Evolutionary conservation across 1,140 invertebrate genomes (phyloP).

Genomic region (Vanessa atalanta): DNA sequence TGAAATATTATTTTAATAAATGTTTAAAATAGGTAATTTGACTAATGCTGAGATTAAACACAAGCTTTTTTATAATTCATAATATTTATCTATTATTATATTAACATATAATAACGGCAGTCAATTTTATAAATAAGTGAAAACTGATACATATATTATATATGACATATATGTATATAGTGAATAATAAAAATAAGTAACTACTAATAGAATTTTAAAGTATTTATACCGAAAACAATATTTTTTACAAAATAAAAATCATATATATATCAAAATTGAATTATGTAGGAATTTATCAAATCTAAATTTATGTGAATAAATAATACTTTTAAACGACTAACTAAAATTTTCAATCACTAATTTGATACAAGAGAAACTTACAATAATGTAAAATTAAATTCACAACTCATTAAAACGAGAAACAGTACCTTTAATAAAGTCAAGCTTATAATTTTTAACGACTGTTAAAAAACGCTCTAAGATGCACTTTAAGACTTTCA

Average conservation of each 20-base stretch:
- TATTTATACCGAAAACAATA: no score
- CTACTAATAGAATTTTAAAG: no score
- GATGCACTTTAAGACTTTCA: no score
- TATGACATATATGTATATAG: no score
- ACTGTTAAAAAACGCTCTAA: no score
- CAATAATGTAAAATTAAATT: neutral
- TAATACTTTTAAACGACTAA: neutral
- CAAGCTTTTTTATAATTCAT: slow-evolving; percentile 1
- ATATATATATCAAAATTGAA: no score
- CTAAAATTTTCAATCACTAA: neutral
- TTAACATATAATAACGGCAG: slow-evolving; percentile 7
- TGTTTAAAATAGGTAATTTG: neutral
- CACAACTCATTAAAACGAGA: neutral
- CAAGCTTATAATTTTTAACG: neutral
- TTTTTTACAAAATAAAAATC: no score
- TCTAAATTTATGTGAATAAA: no score
- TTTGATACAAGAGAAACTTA: neutral
- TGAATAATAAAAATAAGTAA: no score
- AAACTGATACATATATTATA: no score
- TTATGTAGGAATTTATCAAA: no score
- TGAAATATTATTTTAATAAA: neutral
- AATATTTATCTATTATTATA: neutral
- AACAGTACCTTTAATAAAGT: neutral
- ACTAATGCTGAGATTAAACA: neutral
- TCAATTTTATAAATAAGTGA: neutral